These are phyloP conservation scores for Drosophila testacea DNA, from an alignment of 2,888 invertebrate genomes.

Conservation along the genomic window DNA sequence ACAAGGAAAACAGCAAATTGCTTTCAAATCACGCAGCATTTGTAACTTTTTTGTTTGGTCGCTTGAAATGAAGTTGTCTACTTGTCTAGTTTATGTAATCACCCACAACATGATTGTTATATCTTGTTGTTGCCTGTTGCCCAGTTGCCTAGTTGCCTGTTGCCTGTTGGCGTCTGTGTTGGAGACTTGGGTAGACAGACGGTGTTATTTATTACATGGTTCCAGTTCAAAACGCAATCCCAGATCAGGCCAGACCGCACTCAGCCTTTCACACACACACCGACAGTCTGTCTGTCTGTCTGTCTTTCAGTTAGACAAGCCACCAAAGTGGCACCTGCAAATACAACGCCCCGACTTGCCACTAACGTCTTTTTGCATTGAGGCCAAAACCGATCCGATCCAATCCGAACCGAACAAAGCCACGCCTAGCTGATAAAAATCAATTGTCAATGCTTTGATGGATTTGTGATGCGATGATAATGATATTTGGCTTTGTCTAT, in stretches of 20 bases:
- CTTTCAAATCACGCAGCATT: slow-evolving; percentile 62
- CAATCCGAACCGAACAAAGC: neutral
- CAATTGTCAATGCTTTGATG: slow-evolving; percentile 68
- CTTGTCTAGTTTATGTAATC: slow-evolving; percentile 74
- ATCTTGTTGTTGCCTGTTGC: slow-evolving; percentile 39
- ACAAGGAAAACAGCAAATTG: slow-evolving; percentile 67
- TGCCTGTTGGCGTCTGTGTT: slow-evolving; percentile 11
- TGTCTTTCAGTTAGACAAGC: slow-evolving; percentile 44
- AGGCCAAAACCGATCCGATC: slow-evolving; percentile 19
- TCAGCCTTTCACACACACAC: slow-evolving; percentile 51
- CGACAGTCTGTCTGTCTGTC: slow-evolving; percentile 19
- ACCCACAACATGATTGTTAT: slow-evolving; percentile 79
- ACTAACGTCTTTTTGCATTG: slow-evolving; percentile 20
- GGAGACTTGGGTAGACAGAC: slow-evolving; percentile 40
- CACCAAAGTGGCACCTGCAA: slow-evolving; percentile 60
- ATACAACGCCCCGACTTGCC: slow-evolving; percentile 14
- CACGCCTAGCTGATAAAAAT: slow-evolving; percentile 57
- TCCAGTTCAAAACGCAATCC: slow-evolving; percentile 43
- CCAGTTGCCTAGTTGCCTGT: slow-evolving; percentile 11
- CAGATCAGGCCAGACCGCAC: slow-evolving; percentile 16
- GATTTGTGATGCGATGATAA: slow-evolving; percentile 70
- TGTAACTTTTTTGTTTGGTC: slow-evolving; percentile 5
- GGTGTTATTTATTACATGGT: slow-evolving; percentile 56
- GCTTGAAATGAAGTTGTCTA: slow-evolving; percentile 69
- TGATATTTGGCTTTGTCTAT: slow-evolving; percentile 44